These are phyloP conservation scores for Leptoclinus maculatus DNA, from an alignment of 2,797 vertebrate species.

Conservation along the genomic window DNA sequence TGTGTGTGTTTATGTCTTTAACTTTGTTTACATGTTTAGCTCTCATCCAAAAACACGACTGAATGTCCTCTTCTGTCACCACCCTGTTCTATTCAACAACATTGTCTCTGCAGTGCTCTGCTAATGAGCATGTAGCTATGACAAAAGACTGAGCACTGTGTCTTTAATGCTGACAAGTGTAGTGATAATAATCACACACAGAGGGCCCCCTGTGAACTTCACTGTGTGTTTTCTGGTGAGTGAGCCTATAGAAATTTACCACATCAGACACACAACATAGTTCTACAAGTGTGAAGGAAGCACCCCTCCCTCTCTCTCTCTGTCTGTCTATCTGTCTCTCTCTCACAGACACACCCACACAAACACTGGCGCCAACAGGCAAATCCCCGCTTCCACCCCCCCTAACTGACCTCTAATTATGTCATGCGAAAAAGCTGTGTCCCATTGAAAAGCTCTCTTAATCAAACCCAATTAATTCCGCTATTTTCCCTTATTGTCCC, in stretches of 20 bases:
- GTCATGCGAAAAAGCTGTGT: constrained; percentile 89
- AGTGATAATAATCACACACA: constrained; percentile 67
- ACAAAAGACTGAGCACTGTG: constrained; percentile 55
- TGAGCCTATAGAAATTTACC: constrained; percentile 66
- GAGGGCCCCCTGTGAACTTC: constrained; percentile 53
- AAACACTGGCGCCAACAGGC: constrained; percentile 86
- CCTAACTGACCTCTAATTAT: constrained; percentile 87
- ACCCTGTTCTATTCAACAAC: constrained; percentile 14
- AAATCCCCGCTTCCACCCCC: constrained; percentile 54
- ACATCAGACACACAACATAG: constrained; percentile 66
- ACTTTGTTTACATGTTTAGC: constrained; percentile 25
- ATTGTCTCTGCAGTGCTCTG: constrained; percentile 34
- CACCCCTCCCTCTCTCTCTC: constrained; percentile 1
- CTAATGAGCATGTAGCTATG: constrained; percentile 53
- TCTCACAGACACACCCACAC: constrained; percentile 70
- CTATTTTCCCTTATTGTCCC: constrained; percentile 89
- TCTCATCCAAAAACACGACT: constrained; percentile 16
- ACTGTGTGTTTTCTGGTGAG: constrained; percentile 67
- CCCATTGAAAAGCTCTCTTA: constrained; percentile 87
- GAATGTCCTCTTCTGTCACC: constrained; percentile 21
- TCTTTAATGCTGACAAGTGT: constrained; percentile 63
- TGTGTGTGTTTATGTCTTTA: constrained; percentile 19
- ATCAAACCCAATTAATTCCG: constrained; percentile 93
- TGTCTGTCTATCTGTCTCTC: constrained; percentile 47
- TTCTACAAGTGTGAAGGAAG: constrained; percentile 68